Base-by-base conservation (phyloP, 2,888 invertebrate genomes). In the Aphelenchoides bicaudatus region DNA sequence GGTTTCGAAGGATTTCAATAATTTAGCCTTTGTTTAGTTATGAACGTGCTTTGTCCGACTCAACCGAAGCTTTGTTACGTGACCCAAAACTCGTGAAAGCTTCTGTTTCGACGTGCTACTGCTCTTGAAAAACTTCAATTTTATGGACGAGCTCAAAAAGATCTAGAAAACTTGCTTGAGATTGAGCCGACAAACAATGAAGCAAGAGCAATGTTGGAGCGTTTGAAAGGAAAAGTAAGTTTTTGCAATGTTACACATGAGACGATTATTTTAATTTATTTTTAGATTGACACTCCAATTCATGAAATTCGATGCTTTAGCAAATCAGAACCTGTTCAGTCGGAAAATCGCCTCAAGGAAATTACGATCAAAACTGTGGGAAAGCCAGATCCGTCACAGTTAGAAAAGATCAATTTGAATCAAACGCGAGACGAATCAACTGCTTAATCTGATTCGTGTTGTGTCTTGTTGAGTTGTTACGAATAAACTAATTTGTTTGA, bases 71-170 rank as follows among this genome's bases (percentile, higher is more conserved):
- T 13, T 25, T 59, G 13, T 27, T 39, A 10, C 29, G 55, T 1
- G 62, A 59, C 29, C 63, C 63, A 0, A 37, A 30, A 25, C 21
- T 50, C 46, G 59, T 16, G 29, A 59, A 59, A 38, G 47, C 51
- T 21, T n/a, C 39, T 64, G 19, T 59, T 16, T 13, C 62, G 59
- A 1, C 61, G 59, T n/a, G 59, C 59, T 16, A 2, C 2, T 8
- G 59, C 59, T 5, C n/a, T 63, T n/a, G 37, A 52, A 23, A 25
- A 63, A 19, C 55, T 59, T 6, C 39, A 43, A 0, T 30, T 59
- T 0, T 49, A 56, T 59, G 63, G 38, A 3, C 29, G 63, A n/a
- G 63, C 59, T 23, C 8, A 31, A 1, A 5, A 3, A 5, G 59
- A 59, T 25, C 23, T 63, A 0, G 21, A 59, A 2, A 28, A 52